Evolutionary conservation across 2,113 vertebrate species (phyloP).

Genomic region (Sander vitreus): DNA sequence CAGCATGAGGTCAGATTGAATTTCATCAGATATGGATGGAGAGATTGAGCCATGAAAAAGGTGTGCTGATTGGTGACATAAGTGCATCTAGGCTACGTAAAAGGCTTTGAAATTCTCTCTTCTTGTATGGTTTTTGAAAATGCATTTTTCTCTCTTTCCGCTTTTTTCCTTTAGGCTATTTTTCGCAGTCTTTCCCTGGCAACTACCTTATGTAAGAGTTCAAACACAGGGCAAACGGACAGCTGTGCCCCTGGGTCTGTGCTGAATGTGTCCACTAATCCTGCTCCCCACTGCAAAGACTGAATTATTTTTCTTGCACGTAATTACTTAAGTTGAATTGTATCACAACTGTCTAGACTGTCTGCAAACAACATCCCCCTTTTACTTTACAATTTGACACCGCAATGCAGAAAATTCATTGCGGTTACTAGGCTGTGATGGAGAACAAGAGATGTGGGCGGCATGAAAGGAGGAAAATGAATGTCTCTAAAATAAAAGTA

Average conservation of each 20-base stretch:
- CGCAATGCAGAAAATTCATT: slow-evolving; percentile 20
- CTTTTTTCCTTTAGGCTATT: slow-evolving; percentile 26
- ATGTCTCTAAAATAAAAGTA: slow-evolving; percentile 63
- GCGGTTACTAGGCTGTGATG: slow-evolving; percentile 13
- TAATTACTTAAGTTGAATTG: slow-evolving; percentile 5
- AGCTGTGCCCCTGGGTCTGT: slow-evolving; percentile 4
- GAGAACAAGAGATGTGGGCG: slow-evolving; percentile 47
- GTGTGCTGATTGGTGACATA: slow-evolving; percentile 53
- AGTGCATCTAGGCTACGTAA: slow-evolving; percentile 18
- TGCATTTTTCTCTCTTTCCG: background rate
- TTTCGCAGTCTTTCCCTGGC: slow-evolving; percentile 38
- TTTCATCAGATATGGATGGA: slow-evolving; percentile 18
- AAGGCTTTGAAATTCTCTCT: slow-evolving; percentile 4
- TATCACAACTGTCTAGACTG: background rate
- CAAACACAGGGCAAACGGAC: slow-evolving; percentile 8
- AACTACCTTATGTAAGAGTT: slow-evolving; percentile 53
- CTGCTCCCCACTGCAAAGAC: background rate
- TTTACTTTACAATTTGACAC: slow-evolving; percentile 21
- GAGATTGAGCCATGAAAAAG: slow-evolving; percentile 7
- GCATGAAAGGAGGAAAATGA: slow-evolving; percentile 55
- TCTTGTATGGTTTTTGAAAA: background rate
- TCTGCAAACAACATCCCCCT: background rate
- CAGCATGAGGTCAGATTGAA: slow-evolving; percentile 44
- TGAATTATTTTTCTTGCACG: fast-evolving
- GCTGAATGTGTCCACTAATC: slow-evolving; percentile 14